Evolutionary conservation across 2,797 vertebrate genomes (phyloP).

Genomic region (Capromys pilorides): DNA sequence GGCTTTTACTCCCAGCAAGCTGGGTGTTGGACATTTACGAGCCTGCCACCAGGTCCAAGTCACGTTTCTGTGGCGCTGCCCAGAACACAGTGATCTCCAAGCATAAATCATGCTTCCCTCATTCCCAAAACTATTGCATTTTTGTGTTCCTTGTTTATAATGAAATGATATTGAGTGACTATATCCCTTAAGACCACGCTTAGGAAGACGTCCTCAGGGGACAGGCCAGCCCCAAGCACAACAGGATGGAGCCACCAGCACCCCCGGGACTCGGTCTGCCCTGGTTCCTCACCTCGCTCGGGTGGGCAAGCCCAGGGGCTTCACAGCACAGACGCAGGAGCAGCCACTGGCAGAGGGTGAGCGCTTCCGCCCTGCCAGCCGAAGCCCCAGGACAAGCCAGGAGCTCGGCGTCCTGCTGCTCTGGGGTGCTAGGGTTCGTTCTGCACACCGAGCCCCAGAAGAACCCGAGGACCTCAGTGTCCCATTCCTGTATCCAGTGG

Average conservation of each 20-base stretch:
- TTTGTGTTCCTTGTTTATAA: neutral
- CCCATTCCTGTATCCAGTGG: neutral
- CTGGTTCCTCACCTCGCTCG: neutral
- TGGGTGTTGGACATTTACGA: neutral
- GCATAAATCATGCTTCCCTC: neutral
- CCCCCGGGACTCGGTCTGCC: accelerated
- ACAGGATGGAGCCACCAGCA: neutral
- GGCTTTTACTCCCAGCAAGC: neutral
- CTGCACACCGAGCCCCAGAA: neutral
- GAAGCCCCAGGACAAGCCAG: neutral
- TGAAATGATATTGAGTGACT: neutral
- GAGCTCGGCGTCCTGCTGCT: neutral
- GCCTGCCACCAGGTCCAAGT: neutral
- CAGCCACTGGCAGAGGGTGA: neutral
- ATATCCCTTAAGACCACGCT: neutral
- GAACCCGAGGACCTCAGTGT: neutral
- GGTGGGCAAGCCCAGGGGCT: neutral
- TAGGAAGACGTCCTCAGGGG: neutral
- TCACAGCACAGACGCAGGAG: too few relatives aligned
- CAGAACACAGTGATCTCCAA: neutral
- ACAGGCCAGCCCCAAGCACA: neutral
- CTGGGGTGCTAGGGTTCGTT: neutral
- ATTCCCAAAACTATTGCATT: neutral
- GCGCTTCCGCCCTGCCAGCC: neutral
- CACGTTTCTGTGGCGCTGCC: neutral